A percentile compares a stretch with the other conserved stretches of the same genome.
Evolutionary conservation across 2,888 invertebrate genomes (phyloP).

Genomic region (Monochamus alternatus): DNA sequence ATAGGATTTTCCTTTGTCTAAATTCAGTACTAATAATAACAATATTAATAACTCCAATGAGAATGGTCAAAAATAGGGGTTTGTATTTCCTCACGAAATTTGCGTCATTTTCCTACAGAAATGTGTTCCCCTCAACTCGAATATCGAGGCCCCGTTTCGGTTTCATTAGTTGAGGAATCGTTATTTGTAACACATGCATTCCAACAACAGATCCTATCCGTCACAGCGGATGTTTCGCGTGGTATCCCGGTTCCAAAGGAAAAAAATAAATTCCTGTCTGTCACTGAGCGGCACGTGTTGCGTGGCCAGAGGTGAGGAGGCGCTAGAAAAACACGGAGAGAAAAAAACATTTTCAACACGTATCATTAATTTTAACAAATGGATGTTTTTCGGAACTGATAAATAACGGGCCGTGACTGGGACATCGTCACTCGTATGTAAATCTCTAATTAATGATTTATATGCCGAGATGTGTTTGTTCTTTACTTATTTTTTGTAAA

Average conservation of each 20-base stretch:
- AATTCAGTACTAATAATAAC: too few species aligned
- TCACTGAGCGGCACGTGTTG: background rate
- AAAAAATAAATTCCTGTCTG: conserved; percentile 10
- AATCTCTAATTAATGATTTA: background rate
- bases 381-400: conserved; percentile 45
- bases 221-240: background rate
- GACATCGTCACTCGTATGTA: background rate
- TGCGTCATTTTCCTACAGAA: too few species aligned
- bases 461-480: background rate
- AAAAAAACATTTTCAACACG: conserved; percentile 43
- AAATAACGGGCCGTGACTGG: conserved; percentile 17
- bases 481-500: too few species aligned
- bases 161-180: too few species aligned
- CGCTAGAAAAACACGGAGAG: conserved; percentile 33
- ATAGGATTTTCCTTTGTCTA: too few species aligned
- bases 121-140: too few species aligned
- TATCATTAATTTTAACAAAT: conserved; percentile 53
- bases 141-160: too few species aligned
- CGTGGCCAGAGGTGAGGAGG: conserved; percentile 30
- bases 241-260: background rate
- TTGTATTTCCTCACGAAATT: too few species aligned
- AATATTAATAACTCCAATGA: too few species aligned
- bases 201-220: too few species aligned
- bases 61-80: too few species aligned
- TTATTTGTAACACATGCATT: too few species aligned